A percentile compares a stretch with the other conserved stretches of the same genome.
phyloP scores from a whole-genome alignment of 1,140 invertebrate species.

The Diprion similis region DNA sequence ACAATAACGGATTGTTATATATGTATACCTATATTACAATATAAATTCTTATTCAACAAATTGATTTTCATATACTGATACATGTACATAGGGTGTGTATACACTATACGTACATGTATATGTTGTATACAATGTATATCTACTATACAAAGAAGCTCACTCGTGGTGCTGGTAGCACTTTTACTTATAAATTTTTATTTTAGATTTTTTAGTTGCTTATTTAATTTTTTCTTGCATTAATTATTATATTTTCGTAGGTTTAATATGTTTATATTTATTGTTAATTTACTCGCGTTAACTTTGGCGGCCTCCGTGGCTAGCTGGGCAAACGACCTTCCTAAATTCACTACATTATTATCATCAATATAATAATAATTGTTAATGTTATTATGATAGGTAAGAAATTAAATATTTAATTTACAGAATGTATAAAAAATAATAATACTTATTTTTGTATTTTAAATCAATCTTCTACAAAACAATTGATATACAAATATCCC shows the following conservation, averaged over 20 bases:
- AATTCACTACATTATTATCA: conserved; percentile 3
- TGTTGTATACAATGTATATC: conserved; percentile 21
- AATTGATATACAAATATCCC: neutral
- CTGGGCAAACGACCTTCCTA: conserved; percentile 2
- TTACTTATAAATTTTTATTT: neutral
- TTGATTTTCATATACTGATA: neutral
- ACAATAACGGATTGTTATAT: neutral
- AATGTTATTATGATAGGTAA: conserved; percentile 11
- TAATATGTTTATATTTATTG: neutral
- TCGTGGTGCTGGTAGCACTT: conserved; percentile 19
- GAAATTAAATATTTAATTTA: conserved; percentile 27
- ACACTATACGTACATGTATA: neutral
- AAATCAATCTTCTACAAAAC: neutral
- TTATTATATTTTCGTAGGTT: neutral
- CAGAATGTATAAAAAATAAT: conserved; percentile 43
- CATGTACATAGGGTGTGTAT: no score
- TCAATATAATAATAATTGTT: neutral
- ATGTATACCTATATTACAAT: neutral
- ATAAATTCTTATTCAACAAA: neutral
- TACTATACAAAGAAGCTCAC: conserved; percentile 44
- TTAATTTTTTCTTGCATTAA: neutral
- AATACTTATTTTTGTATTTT: conserved; percentile 33
- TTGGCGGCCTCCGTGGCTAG: conserved; percentile 15
- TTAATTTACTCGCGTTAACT: conserved; percentile 7
- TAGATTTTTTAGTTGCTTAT: neutral